Percentiles rank a stretch among this genome's conserved stretches.
Conservation (phyloP, 2,113 vertebrate species). For the Octodon degus region DNA sequence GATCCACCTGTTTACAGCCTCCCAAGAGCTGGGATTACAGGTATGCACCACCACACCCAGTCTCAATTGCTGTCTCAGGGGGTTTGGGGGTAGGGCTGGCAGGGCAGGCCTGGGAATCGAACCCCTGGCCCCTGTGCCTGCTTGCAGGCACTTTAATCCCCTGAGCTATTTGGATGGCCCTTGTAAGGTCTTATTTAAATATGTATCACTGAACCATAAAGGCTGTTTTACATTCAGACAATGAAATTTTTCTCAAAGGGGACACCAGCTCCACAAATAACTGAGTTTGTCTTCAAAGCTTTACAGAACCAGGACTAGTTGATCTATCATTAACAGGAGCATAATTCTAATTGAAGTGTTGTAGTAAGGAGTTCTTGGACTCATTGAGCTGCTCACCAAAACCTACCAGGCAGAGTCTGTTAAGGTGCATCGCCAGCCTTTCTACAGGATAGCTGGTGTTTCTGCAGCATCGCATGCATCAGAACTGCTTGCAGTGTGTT, state of each 20-base stretch:
- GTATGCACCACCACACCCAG: too few species aligned
- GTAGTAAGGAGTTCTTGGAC: conserved; percentile 21
- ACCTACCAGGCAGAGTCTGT: not conserved
- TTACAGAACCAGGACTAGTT: not conserved
- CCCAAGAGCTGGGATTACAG: too few species aligned
- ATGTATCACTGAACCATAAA: not conserved
- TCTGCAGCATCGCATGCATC: not conserved
- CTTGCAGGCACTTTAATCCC: too few species aligned
- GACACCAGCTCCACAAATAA: not conserved
- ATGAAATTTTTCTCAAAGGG: not conserved
- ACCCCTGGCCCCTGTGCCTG: too few species aligned
- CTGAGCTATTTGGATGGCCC: too few species aligned
- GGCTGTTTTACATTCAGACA: not conserved
- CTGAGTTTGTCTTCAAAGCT: not conserved
- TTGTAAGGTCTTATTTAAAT: not conserved
- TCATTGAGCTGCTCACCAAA: conserved; percentile 20
- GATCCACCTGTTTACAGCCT: too few species aligned
- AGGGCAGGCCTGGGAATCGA: too few species aligned
- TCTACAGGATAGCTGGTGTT: not conserved
- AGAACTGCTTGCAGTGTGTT: not conserved
- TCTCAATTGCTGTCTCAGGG: too few species aligned
- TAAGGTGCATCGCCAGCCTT: not conserved
- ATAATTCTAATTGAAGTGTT: conserved; percentile 33
- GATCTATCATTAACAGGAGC: not conserved
- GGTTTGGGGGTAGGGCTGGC: too few species aligned